Percentiles rank a stretch among this genome's conserved stretches.
Conservation (phyloP, 1,140 invertebrate species). For the Leptinotarsa texana region DNA sequence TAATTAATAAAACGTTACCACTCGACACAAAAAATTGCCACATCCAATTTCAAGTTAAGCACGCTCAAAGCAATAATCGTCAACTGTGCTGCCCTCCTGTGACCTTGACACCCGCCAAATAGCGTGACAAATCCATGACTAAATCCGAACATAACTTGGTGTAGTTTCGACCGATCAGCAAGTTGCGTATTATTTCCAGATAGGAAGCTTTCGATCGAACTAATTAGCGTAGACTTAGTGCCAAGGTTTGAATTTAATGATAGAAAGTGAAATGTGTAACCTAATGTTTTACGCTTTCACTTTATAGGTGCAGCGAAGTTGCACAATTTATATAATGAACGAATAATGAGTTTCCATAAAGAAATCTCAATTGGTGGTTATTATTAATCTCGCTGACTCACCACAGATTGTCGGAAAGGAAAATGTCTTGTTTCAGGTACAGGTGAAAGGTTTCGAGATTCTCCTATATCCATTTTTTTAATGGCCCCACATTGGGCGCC, state of each 20-base stretch:
- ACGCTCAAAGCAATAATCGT: not conserved
- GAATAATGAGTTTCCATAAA: not conserved
- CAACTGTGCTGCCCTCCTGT: not conserved
- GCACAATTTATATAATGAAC: not conserved
- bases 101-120: not conserved
- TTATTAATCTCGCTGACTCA: not conserved
- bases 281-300: not conserved
- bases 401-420: not conserved
- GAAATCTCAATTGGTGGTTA: not conserved
- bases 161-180: too few relatives aligned
- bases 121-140: not conserved
- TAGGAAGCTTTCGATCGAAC: not conserved
- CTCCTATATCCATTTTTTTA: too few relatives aligned
- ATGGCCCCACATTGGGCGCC: too few relatives aligned
- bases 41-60: not conserved
- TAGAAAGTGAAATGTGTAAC: not conserved
- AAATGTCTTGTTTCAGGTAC: not conserved
- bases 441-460: too few relatives aligned
- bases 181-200: too few relatives aligned
- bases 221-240: not conserved
- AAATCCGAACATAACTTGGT: too few relatives aligned
- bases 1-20: not conserved
- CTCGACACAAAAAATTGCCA: not conserved
- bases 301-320: conserved; percentile 2
- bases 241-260: not conserved